Evolutionary conservation across 2,113 vertebrate species (phyloP), one percentile per base, ranked within the genome.

Genomic region (Lasiurus cinereus): DNA sequence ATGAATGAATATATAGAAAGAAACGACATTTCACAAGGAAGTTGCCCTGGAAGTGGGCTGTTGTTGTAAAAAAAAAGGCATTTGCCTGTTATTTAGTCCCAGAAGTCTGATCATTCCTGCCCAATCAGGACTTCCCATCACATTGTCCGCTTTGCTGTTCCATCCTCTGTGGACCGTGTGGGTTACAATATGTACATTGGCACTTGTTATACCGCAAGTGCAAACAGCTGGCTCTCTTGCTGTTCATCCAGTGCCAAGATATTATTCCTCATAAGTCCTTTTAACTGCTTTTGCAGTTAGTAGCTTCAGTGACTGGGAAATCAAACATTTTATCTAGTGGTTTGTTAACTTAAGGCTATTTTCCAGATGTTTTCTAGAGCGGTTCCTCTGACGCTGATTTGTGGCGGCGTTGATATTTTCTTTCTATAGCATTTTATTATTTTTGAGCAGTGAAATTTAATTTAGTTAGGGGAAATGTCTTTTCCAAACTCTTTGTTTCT

Each of bases 311-410:
- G 90, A 83, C 85, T 82, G 93, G 96, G 95, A 97, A 94, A 89
- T 92, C 96, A 86, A 93, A 89, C 84, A 78, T 94, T 96, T 91
- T 89, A 96, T 96, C 93, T 95, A 13, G 87, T 18, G 90, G 95
- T 93, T 96, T 91, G 77, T 93, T 89, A 94, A 64, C 62, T 6
- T 48, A 72, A 76, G 52, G 70, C 80, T 92, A 6, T 96, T 96
- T 97, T 97, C 96, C 97, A 97, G 96, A 97, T 96, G 97, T 93
- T 95, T 95, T 95, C 84, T 84, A 64, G 88, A 79, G 83, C 72
- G 76, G 59, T 46, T 93, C 50, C 76, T 95, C 91, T 39, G 78
- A 67, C 88, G 69, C 29, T 95, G 96, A 97, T 97, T 97, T 97
- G 96, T 96, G 77, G 62, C 39, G 67, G 91, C 2, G 48, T 85